Base-by-base conservation (phyloP, 2,113 vertebrate genomes). In the Otolemur garnettii region DNA sequence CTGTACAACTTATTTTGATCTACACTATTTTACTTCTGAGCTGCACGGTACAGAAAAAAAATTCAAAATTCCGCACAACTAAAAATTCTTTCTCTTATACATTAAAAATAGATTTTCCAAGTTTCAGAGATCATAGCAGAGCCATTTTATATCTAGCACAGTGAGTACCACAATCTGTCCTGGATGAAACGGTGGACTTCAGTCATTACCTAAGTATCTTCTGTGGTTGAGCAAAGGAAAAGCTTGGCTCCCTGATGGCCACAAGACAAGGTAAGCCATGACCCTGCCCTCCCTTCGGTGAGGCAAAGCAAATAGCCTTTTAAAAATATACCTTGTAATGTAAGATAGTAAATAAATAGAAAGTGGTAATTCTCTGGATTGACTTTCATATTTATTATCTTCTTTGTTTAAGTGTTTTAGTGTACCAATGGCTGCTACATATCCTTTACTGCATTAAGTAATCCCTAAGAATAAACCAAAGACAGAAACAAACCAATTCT, bases 21-120 rank as follows among this genome's bases (percentile, higher is more conserved):
- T 92, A 96, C 96, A 90, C 50, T 15, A 64, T 82, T 83, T 80
- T 90, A 57, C 33, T 78, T 94, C 57, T 83, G 33, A 78, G 66
- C 12, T 88, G 21, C 33, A 42, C 69, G 11, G 1, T 88, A 86
- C 35, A n/a, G 53, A 35, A n/a, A 75, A 69, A 38, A 87, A 64
- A 42, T 81, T 86, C 71, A 92, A 84, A 90, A 90, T 74, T 17
- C 53, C 74, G 22, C 42, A 77, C 33, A 75, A 94, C 50, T 85
- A 57, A 91, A 26, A 96, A 82, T 86, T 35, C 22, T 85, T 84
- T 93, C 69, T 92, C 57, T 93, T 81, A 50, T n/a, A 50, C 45
- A 87, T 82, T 94, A 84, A 90, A 94, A 96, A 75, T 95, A 50
- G 62, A 35, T 15, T 94, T 85, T 15, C 12, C n/a, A 35, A 17